phyloP scores from a whole-genome alignment of 2,888 invertebrate genomes.

The Parnassius glacialis region DNA sequence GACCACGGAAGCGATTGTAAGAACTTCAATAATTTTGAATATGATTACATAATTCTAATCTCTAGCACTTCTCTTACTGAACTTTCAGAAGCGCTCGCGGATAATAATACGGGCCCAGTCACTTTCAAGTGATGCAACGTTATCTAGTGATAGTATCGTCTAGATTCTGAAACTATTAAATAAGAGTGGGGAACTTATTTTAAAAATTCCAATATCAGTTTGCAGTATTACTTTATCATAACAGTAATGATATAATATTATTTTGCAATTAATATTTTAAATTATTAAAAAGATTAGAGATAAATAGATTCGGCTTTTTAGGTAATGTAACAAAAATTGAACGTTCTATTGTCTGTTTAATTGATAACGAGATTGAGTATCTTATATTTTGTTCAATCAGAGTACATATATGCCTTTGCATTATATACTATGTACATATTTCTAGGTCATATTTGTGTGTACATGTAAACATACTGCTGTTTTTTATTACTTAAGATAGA shows the following conservation, averaged over 20 bases:
- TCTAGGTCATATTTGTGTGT: too few species aligned
- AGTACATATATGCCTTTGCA: too few species aligned
- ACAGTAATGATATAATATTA: neutral
- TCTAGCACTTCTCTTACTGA: slow-evolving; percentile 8
- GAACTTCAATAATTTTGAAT: slow-evolving; percentile 11
- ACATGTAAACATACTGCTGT: too few species aligned
- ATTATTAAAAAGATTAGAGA: neutral
- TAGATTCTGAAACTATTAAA: slow-evolving; percentile 22
- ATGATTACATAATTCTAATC: slow-evolving; percentile 16
- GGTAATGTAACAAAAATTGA: neutral
- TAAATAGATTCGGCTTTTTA: neutral
- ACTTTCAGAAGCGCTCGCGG: slow-evolving; percentile 9
- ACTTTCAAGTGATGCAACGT: slow-evolving; percentile 30
- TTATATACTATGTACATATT: too few species aligned
- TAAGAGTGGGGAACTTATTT: slow-evolving; percentile 11
- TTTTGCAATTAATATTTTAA: slow-evolving; percentile 6
- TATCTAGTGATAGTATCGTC: slow-evolving; percentile 37
- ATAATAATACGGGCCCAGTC: slow-evolving; percentile 25
- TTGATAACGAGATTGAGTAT: too few species aligned
- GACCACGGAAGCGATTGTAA: slow-evolving; percentile 16
- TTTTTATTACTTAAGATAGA: too few species aligned
- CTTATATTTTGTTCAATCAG: too few species aligned
- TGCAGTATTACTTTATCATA: neutral
- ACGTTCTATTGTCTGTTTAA: too few species aligned
- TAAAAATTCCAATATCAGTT: neutral